Evolutionary conservation across 2,888 invertebrate species (phyloP), one percentile per base, ranked within the genome.

Genomic region (Heliconius aoede): DNA sequence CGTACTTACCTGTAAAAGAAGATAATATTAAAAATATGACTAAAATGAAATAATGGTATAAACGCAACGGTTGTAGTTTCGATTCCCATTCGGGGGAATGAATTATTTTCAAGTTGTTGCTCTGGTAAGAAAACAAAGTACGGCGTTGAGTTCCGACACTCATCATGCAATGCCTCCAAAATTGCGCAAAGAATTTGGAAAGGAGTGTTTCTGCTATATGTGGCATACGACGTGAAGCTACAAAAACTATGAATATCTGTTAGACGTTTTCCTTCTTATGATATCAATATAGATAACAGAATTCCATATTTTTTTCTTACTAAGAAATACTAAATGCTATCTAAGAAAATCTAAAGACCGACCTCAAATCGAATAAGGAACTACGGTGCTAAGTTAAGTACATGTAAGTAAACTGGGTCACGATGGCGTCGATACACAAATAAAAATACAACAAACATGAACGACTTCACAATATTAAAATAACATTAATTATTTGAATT

Each of bases 1-100:
- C 58, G 62, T 46, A 76, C 75, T 76, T 76, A 76, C 75, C 75
- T 76, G 71, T 40, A 72, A 76, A 40, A 36, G 64, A 28, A 40
- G 1, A 24, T 1, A 11, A 55, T 15, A 15, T 51, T 18, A n/a
- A 15, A 3, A 28, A 69, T n/a, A n/a, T 30, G 2, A 46, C 28
- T 18, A 40, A 36, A 60, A 26, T 26, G 4, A 1, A 60, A 13
- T 13, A 13, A 9, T 60, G 13, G 7, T 46, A 46, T 7, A 46
- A 5, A 18, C 46, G 46, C 3, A 7, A 46, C 18, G 46, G 15
- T 46, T 21, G 0, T 46, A 1, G 18, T 18, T 18, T 46, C 46
- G 0, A 7, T 46, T 46, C 46, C 7, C 46, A 7, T 18, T 7
- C 36, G 2, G 1, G 36, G 1, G 7, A 18, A 46, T 46, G 1